These are phyloP conservation scores for Cryptocephalus primarius DNA, from an alignment of 2,888 invertebrate genomes.

Conservation along the genomic window DNA sequence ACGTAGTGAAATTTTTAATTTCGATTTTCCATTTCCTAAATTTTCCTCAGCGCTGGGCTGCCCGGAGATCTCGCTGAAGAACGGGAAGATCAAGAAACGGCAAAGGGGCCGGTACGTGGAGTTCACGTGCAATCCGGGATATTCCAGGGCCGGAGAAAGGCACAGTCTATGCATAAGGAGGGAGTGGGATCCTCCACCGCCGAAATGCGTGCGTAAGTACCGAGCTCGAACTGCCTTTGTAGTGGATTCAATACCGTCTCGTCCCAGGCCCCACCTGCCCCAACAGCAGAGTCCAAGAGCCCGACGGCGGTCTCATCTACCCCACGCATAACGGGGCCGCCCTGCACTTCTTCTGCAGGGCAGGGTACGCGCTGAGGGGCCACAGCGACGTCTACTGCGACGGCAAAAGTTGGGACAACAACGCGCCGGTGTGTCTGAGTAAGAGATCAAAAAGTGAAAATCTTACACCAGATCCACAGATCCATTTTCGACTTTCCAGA, in stretches of 20 bases:
- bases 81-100: conserved; percentile 30
- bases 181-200: conserved; percentile 57
- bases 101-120: conserved; percentile 45
- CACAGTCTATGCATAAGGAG: conserved; percentile 59
- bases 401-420: conserved; percentile 58
- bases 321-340: conserved; percentile 44
- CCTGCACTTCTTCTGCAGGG: conserved; percentile 54
- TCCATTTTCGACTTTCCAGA: too few relatives aligned
- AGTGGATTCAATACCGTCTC: neutral
- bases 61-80: conserved; percentile 18
- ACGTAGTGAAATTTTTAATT: too few relatives aligned
- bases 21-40: neutral
- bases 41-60: conserved; percentile 13
- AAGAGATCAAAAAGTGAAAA: conserved; percentile 17
- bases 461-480: too few relatives aligned
- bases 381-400: conserved; percentile 57
- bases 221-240: too few relatives aligned
- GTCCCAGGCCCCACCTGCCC: conserved; percentile 41
- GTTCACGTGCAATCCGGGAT: conserved; percentile 49
- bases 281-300: conserved; percentile 24
- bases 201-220: conserved; percentile 66
- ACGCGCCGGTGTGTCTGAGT: conserved; percentile 56
- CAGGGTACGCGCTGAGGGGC: conserved; percentile 51
- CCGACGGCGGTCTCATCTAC: conserved; percentile 45
- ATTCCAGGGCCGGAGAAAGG: conserved; percentile 54